These are phyloP conservation scores for Aldrovandia affinis DNA, from an alignment of 2,797 vertebrate genomes.

Conservation along the genomic window DNA sequence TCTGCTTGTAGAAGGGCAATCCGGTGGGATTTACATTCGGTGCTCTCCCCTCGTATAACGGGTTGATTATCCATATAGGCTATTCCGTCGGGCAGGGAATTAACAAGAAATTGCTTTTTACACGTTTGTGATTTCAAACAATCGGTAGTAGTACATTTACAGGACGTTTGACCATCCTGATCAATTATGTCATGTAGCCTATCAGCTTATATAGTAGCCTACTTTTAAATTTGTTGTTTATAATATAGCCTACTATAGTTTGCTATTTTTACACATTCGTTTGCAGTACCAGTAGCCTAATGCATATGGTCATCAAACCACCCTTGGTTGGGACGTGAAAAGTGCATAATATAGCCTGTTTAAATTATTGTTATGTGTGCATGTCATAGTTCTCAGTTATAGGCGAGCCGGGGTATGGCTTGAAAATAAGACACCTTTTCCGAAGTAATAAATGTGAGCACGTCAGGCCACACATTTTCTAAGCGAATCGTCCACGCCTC, in stretches of 20 bases:
- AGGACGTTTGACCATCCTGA: conserved; percentile 9
- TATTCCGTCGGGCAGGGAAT: conserved; percentile 27
- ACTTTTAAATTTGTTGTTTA: neutral
- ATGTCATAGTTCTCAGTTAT: neutral
- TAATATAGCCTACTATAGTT: neutral
- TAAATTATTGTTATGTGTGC: neutral
- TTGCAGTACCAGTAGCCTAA: too few species aligned
- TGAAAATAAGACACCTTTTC: conserved; percentile 21
- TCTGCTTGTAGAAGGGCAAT: conserved; percentile 53
- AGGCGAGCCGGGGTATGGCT: neutral
- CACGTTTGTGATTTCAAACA: conserved; percentile 33
- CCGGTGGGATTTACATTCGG: conserved; percentile 62
- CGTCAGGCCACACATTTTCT: conserved; percentile 42
- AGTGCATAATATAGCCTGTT: neutral
- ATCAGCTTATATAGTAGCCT: neutral
- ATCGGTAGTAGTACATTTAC: neutral
- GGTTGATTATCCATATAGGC: conserved; percentile 42
- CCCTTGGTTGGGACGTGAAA: neutral
- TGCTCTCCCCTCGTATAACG: conserved; percentile 47
- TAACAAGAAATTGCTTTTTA: conserved; percentile 42
- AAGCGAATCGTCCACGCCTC: conserved; percentile 24
- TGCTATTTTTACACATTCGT: neutral
- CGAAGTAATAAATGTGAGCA: conserved; percentile 25
- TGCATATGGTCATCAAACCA: too few species aligned
- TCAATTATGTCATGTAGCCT: neutral